Evolutionary conservation across 2,888 invertebrate genomes (phyloP).

Genomic region (Opisthograptis luteolata): DNA sequence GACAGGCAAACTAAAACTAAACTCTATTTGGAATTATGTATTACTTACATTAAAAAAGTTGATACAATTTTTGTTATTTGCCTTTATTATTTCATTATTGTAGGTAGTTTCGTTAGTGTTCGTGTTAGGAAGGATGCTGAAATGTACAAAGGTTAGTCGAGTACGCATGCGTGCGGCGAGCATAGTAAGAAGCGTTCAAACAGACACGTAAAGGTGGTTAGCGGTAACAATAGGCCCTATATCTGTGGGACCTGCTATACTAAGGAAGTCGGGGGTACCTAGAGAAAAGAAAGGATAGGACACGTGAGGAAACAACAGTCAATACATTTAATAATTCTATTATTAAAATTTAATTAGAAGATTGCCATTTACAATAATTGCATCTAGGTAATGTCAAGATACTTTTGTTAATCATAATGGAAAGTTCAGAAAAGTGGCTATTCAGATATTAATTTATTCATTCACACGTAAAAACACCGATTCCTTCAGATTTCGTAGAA

Average conservation of each 20-base stretch:
- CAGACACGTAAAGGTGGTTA: constrained; percentile 64
- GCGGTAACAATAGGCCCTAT: constrained; percentile 68
- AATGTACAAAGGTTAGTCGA: constrained; percentile 79
- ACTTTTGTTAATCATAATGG: neutral
- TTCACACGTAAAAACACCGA: no score
- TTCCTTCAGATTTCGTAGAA: no score
- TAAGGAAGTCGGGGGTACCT: constrained; percentile 44
- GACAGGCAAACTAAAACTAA: constrained; percentile 53
- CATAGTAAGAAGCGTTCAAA: constrained; percentile 69
- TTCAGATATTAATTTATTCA: no score
- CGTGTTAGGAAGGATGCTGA: constrained; percentile 80
- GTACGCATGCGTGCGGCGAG: constrained; percentile 81
- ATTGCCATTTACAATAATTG: neutral
- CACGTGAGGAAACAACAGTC: constrained; percentile 4
- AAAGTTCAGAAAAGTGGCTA: neutral
- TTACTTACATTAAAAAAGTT: constrained; percentile 14
- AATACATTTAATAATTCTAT: neutral
- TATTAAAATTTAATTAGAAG: neutral
- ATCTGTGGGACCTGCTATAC: constrained; percentile 41
- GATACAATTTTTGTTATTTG: constrained; percentile 39
- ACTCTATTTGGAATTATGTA: constrained; percentile 21
- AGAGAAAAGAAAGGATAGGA: constrained; percentile 20
- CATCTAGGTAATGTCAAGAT: neutral
- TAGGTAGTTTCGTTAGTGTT: constrained; percentile 62
- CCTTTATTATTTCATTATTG: constrained; percentile 48